Conservation (phyloP, 2,888 invertebrate genomes). For the Aphidius colemani region DNA sequence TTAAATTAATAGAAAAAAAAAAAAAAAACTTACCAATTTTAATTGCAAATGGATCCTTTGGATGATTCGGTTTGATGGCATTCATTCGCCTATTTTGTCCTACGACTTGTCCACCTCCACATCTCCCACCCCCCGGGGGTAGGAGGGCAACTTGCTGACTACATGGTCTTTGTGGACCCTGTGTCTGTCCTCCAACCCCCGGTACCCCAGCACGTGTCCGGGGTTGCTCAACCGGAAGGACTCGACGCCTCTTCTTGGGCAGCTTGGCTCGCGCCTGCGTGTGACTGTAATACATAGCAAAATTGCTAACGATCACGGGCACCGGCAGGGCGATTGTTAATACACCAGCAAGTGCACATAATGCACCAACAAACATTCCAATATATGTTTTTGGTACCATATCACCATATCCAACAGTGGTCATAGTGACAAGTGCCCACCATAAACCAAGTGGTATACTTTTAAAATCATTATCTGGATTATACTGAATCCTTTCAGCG, state of each 20-base stretch:
- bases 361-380: constrained; percentile 97
- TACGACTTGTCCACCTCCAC: constrained; percentile 63
- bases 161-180: constrained; percentile 35
- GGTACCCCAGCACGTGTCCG: constrained; percentile 59
- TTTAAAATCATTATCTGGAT: constrained; percentile 96
- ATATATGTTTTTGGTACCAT: constrained; percentile 98
- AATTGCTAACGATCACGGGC: constrained; percentile 99
- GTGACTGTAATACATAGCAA: constrained; percentile 95
- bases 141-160: constrained; percentile 41
- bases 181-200: constrained; percentile 50
- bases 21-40: constrained; percentile 24
- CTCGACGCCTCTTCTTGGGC: constrained; percentile 96
- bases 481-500: constrained; percentile 94
- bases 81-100: constrained; percentile 79
- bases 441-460: constrained; percentile 96
- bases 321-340: constrained; percentile 98
- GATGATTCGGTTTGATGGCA: constrained; percentile 86
- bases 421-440: constrained; percentile 99
- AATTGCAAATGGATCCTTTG: constrained; percentile 78
- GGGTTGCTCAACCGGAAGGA: constrained; percentile 93
- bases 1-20: background rate
- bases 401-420: constrained; percentile 97
- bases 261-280: constrained; percentile 97
- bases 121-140: constrained; percentile 40
- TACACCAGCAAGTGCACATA: constrained; percentile 98